These are phyloP conservation scores for Listronotus oregonensis DNA, from an alignment of 1,140 invertebrate species.

Conservation along the genomic window DNA sequence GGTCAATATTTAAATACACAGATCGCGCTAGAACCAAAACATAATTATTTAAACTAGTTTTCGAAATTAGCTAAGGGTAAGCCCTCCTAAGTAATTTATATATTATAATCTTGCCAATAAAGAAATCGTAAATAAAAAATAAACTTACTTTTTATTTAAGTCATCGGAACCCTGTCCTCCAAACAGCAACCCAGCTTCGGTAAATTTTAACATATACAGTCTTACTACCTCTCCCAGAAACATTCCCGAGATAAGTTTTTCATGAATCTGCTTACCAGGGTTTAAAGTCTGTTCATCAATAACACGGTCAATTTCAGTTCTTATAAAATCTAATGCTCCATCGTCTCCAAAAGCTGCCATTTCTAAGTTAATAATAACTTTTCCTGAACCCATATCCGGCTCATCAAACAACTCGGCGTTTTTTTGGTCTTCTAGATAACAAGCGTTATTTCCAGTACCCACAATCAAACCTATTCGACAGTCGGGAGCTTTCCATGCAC, in stretches of 20 bases:
- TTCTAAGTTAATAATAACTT: slow-evolving; percentile 92
- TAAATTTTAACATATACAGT: slow-evolving; percentile 76
- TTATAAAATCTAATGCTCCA: slow-evolving; percentile 82
- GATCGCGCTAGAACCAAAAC: no score
- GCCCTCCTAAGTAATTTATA: no score
- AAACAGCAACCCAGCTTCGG: slow-evolving; percentile 75
- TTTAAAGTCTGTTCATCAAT: slow-evolving; percentile 84
- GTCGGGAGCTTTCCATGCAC: slow-evolving; percentile 91
- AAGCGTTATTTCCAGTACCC: slow-evolving; percentile 92
- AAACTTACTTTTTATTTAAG: slow-evolving; percentile 52
- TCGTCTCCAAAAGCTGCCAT: slow-evolving; percentile 97
- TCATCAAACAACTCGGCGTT: slow-evolving; percentile 63
- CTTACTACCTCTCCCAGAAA: slow-evolving; percentile 86
- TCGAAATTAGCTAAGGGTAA: no score
- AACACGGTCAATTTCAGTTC: slow-evolving; percentile 85
- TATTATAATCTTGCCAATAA: no score
- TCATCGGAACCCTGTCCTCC: slow-evolving; percentile 68
- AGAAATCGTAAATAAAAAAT: no score
- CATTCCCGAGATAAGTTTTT: slow-evolving; percentile 93
- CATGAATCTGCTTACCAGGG: slow-evolving; percentile 78
- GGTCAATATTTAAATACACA: no score
- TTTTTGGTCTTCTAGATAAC: slow-evolving; percentile 89
- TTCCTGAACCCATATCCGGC: slow-evolving; percentile 65
- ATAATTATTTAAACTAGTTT: no score
- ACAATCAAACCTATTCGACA: slow-evolving; percentile 52